phyloP scores from a whole-genome alignment of 2,797 vertebrate genomes.

The Tachyglossus aculeatus region DNA sequence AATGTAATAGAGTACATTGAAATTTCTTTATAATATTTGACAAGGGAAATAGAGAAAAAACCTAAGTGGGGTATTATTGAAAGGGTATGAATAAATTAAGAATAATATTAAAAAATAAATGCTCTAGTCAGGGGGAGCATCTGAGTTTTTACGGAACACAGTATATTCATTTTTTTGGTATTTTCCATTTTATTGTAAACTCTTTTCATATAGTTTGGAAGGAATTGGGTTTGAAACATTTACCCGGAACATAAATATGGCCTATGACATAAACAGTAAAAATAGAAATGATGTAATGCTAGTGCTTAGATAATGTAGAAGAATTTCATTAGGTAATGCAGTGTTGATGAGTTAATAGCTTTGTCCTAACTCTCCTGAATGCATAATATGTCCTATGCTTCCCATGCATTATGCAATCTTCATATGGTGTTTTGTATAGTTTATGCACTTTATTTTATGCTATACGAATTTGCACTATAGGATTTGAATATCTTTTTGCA shows the following conservation, averaged over 20 bases:
- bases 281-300: constrained; percentile 55
- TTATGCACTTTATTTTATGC: background rate
- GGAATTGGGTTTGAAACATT: constrained; percentile 24
- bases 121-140: background rate
- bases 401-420: background rate
- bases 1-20: background rate
- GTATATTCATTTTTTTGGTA: constrained; percentile 17
- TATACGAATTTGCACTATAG: background rate
- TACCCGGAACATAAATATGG: constrained; percentile 30
- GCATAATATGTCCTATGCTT: background rate
- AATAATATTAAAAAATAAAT: constrained; percentile 3
- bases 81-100: background rate
- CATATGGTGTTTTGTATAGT: background rate
- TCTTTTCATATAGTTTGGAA: constrained; percentile 40
- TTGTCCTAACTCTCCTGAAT: constrained; percentile 25
- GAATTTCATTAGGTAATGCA: constrained; percentile 46
- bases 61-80: background rate
- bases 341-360: constrained; percentile 46
- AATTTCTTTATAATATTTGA: background rate
- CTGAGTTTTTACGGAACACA: constrained; percentile 21
- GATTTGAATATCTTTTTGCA: background rate
- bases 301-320: constrained; percentile 41
- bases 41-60: background rate
- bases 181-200: constrained; percentile 29
- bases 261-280: constrained; percentile 24